phyloP scores from a whole-genome alignment of 2,113 vertebrate genomes.

The Bufo bufo region DNA sequence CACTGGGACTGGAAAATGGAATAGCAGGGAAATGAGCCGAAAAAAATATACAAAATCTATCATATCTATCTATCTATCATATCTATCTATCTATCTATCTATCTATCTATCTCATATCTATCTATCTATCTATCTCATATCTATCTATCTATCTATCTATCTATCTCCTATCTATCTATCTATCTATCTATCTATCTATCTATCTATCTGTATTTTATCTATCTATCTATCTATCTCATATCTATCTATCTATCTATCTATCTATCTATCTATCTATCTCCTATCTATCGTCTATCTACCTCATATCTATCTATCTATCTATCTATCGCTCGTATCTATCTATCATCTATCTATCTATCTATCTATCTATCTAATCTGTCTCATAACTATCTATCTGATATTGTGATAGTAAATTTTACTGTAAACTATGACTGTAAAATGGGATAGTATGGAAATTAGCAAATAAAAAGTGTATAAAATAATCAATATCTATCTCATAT shows the following conservation, averaged over 20 bases:
- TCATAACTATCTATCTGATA: background rate
- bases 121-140: conserved; percentile 1
- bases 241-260: background rate
- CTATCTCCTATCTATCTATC: background rate
- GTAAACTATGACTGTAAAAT: no score
- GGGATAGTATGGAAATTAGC: no score
- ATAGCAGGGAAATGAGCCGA: no score
- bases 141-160: background rate
- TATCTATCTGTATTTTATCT: background rate
- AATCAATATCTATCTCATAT: background rate
- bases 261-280: background rate
- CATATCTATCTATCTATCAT: conserved; percentile 1
- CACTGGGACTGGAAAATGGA: no score
- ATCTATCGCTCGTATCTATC: background rate
- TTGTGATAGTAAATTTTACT: no score
- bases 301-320: background rate
- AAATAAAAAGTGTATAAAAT: no score
- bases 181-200: background rate
- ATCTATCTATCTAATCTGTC: background rate
- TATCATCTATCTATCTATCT: background rate
- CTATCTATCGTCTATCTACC: background rate
- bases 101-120: background rate
- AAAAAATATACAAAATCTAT: background rate
- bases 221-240: conserved; percentile 1
- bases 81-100: background rate